These are phyloP conservation scores for Anolis apletophallus DNA, from an alignment of 2,797 vertebrate species.

Conservation along the genomic window DNA sequence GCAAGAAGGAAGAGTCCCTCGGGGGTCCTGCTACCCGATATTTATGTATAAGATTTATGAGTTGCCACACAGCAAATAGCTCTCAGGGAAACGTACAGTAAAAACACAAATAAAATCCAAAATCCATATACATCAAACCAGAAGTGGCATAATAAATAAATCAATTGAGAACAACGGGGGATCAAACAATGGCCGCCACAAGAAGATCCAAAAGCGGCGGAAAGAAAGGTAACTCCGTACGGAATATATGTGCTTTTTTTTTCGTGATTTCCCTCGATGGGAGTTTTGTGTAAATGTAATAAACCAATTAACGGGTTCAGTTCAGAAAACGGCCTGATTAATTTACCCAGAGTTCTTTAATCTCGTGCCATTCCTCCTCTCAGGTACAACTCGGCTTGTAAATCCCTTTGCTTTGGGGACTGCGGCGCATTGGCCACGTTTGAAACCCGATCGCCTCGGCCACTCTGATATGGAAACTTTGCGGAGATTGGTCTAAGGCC, in stretches of 20 bases:
- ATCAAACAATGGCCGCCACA: background rate
- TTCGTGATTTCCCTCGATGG: background rate
- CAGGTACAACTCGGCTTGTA: background rate
- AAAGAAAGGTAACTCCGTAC: background rate
- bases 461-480: background rate
- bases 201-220: background rate
- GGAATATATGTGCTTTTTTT: background rate
- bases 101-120: slow-evolving; percentile 38
- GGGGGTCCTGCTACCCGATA: background rate
- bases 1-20: background rate
- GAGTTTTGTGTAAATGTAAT: background rate
- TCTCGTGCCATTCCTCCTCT: background rate
- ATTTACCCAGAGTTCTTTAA: background rate
- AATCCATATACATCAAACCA: slow-evolving; percentile 28
- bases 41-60: slow-evolving; percentile 23
- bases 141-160: slow-evolving; percentile 21
- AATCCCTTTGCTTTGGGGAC: background rate
- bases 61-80: slow-evolving; percentile 21
- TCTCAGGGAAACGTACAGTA: slow-evolving; percentile 10
- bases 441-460: background rate
- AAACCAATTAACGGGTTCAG: background rate
- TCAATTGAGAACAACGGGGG: slow-evolving; percentile 13
- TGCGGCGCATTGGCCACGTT: background rate
- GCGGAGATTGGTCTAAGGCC: fast-evolving
- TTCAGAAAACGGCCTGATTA: background rate